These are phyloP conservation scores for Glaucopsyche alexis DNA, from an alignment of 2,888 invertebrate genomes.

Conservation along the genomic window DNA sequence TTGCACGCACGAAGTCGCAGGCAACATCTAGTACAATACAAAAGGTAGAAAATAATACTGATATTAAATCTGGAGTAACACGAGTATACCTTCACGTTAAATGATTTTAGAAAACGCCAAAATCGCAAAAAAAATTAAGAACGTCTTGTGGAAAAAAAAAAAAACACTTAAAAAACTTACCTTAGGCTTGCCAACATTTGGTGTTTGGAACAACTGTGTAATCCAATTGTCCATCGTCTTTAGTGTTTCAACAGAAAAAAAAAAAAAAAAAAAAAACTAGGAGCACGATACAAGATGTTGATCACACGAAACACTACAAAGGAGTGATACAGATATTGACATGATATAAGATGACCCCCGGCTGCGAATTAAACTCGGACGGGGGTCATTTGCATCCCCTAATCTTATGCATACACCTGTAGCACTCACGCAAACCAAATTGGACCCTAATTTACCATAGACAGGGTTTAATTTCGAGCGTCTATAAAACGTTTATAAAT, in stretches of 20 bases:
- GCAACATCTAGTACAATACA: no score
- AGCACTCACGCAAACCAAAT: not conserved
- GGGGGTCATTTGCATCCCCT: slow-evolving; percentile 17
- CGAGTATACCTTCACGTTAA: no score
- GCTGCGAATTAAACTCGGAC: slow-evolving; percentile 67
- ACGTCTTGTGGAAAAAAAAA: not conserved
- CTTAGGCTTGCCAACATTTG: slow-evolving; percentile 62
- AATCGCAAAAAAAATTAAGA: no score
- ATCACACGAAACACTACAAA: slow-evolving; percentile 60
- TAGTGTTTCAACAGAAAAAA: slow-evolving; percentile 31
- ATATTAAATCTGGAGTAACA: no score
- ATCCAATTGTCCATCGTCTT: slow-evolving; percentile 73
- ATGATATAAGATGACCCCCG: slow-evolving; percentile 70
- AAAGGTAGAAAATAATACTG: no score
- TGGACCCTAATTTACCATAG: not conserved
- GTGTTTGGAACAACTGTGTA: slow-evolving; percentile 70
- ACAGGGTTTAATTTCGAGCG: not conserved
- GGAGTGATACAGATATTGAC: slow-evolving; percentile 64
- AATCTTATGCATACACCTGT: slow-evolving; percentile 15
- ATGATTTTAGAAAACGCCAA: no score
- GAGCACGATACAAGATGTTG: slow-evolving; percentile 49
- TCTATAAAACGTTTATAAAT: not conserved
- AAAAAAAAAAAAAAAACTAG: not conserved
- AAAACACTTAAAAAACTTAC: slow-evolving; percentile 46
- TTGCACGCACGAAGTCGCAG: no score